Conservation (phyloP, 2,113 vertebrate genomes). For the Archilochus colubris region DNA sequence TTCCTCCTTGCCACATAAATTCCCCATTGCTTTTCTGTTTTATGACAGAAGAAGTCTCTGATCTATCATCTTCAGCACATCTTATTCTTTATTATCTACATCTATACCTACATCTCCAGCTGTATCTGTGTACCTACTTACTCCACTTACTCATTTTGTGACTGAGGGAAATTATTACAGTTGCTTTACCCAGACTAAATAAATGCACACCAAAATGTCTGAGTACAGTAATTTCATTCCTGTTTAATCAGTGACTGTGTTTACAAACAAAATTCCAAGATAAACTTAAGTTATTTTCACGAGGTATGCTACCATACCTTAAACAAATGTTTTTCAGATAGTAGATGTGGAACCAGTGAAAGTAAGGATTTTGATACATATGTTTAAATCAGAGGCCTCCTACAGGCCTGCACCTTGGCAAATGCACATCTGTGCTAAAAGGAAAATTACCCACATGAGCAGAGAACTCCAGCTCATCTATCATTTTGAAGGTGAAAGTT, state of each 20-base stretch:
- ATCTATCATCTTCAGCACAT: neutral
- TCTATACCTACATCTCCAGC: neutral
- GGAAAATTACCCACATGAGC: neutral
- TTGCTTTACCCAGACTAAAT: neutral
- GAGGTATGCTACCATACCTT: neutral
- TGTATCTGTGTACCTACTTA: neutral
- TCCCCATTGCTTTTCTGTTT: neutral
- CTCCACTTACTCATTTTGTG: neutral
- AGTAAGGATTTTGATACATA: accelerated
- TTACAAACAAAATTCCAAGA: neutral
- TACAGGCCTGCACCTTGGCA: accelerated
- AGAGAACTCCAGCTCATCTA: neutral
- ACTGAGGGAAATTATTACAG: neutral
- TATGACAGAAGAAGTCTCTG: neutral
- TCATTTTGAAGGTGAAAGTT: neutral
- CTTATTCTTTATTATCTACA: neutral
- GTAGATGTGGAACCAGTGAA: neutral
- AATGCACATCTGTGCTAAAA: accelerated
- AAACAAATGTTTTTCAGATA: neutral
- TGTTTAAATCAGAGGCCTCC: neutral
- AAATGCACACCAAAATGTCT: neutral
- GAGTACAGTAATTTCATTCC: neutral
- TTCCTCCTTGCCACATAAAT: neutral
- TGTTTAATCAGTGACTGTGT: neutral
- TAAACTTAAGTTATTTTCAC: neutral